A percentile compares a stretch with the other conserved stretches of the same genome.
Evolutionary conservation across 2,797 vertebrate species (phyloP).

Genomic region (Coendou prehensilis): DNA sequence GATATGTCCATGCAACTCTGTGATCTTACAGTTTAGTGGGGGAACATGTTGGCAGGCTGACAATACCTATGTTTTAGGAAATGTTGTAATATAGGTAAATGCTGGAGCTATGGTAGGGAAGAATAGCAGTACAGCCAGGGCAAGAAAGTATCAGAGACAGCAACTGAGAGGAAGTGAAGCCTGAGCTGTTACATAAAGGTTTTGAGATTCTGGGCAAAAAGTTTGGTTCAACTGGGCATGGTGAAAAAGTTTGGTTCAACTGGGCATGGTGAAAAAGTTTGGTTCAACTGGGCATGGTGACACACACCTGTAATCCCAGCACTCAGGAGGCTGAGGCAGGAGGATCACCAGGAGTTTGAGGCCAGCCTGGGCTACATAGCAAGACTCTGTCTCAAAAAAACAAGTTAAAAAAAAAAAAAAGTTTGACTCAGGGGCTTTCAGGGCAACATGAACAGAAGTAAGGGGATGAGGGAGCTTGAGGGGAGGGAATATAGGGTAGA

Average conservation of each 20-base stretch:
- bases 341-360: background rate
- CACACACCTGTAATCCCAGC: background rate
- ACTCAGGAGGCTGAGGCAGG: background rate
- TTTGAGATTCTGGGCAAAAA: slow-evolving; percentile 28
- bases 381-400: background rate
- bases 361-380: background rate
- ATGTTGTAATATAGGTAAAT: background rate
- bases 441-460: background rate
- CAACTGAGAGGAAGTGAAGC: background rate
- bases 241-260: no score
- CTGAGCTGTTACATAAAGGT: slow-evolving; percentile 27
- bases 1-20: slow-evolving; percentile 2
- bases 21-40: slow-evolving; percentile 18
- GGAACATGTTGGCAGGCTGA: background rate
- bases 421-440: slow-evolving; percentile 12
- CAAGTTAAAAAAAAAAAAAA: background rate
- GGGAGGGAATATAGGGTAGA: background rate
- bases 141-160: background rate
- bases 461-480: background rate
- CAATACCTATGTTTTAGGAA: background rate
- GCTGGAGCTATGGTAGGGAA: background rate
- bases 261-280: background rate
- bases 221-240: background rate
- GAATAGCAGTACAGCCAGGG: background rate
- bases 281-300: background rate